Base-by-base conservation (phyloP, 1,140 invertebrate genomes). In the Psilanteris sp. region DNA sequence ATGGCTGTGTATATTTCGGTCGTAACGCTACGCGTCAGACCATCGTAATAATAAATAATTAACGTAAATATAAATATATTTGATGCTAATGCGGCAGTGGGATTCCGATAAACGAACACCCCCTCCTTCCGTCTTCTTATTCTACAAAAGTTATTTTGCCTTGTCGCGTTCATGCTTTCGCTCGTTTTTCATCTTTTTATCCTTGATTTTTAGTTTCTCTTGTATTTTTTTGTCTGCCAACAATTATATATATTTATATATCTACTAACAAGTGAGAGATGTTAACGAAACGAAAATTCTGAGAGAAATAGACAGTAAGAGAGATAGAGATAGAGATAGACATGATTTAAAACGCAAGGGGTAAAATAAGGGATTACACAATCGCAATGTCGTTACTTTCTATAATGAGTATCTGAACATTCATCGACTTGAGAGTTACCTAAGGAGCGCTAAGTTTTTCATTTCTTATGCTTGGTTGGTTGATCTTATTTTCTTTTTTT, bases 51-150 rank as follows among this genome's bases (percentile, higher is more conserved):
- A 87, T 87, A 87, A 87, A 87, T 87, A 87, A 83, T 86, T 87
- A 86, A 87, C 83, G 80, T 83, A 84, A 82, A 81, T 83, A 85
- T 85, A 87, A 83, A 87, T 54, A 61, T 86, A 87, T 86, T 86
- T 77, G 44, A 87, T 83, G 82, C 82, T 87, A 86, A 83, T 79
- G 79, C 83, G 83, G 85, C 83, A 87, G 84, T 86, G 83, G 84
- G 82, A 86, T 83, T 85, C 70, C 79, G 77, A 75, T 78, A 67
- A 81, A 77, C 61, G 75, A 80, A 80, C 74, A 46, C 77, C 72
- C 34, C 22, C 6, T 20, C 29, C 22, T 2, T 6, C 66, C 18
- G n/a, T 20, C 13, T 3, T 34, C 54, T 61, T 64, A 70, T 50
- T 48, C 44, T 50, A 54, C 46, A 67, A 67, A 61, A 62, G 44